Evolutionary conservation across 2,113 vertebrate species (phyloP), one percentile per base, ranked within the genome.

Genomic region (Camarhynchus parvulus): DNA sequence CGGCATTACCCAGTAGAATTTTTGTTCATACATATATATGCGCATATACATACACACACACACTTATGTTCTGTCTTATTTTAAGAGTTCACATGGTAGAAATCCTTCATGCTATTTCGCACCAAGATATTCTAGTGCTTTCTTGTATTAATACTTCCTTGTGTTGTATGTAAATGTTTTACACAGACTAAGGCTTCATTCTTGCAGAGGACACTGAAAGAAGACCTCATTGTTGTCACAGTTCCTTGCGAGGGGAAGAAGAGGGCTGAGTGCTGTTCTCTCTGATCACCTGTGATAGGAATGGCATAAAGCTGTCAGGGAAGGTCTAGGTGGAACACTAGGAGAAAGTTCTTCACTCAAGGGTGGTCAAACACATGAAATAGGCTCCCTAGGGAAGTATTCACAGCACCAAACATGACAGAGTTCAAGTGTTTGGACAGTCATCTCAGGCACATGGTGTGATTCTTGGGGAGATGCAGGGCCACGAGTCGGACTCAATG

Each of bases 21-120:
- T 64, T 85, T 53, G 42, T 42, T 69, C 23, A 18, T 62, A 35
- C 6, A 28, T 47, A 28, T 3, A 11, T 31, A 13, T 21, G 39
- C n/a, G 1, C 13, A 50, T 20, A 8, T 8, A 25, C 9, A n/a
- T 7, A 46, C 5, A 2, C 1, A 5, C 2, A 21, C 53, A 33
- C 6, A 59, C 2, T 21, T 33, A 17, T 6, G 10, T 64, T 55
- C 15, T 15, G 7, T 41, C 7, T 44, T 46, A 9, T 41, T 50
- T 41, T 56, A 82, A 52, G 37, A 81, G 44, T 28, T 68, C 21
- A 28, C 1, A 0, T 37, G 19, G 72, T 30, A 85, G 74, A 67
- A 82, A 35, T 30, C 0, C 0, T 47, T 70, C 23, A 39, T 14
- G 12, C 3, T 61, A 30, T 47, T 70, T 68, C 37, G 42, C 21